Base-by-base conservation (phyloP, 2,797 vertebrate species). In the Lithobates pipiens region DNA sequence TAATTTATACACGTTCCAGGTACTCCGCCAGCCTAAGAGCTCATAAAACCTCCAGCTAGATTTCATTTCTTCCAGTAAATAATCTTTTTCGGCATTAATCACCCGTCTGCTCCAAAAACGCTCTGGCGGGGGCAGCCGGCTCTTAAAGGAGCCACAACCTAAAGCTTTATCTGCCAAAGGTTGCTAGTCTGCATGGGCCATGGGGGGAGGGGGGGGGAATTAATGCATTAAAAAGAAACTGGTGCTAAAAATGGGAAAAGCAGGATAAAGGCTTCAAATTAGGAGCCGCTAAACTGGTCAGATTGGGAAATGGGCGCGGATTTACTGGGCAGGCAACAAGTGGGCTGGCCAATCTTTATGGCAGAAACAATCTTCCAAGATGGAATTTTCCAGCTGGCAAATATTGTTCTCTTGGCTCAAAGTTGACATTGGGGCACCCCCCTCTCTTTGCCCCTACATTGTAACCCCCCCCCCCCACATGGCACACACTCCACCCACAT, bases 1-100 rank as follows among this genome's bases (percentile, higher is more conserved):
- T 74, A 36, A 85, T 85, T 75, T 80, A 29, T 69, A 68, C 71
- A 57, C 27, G 29, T 73, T 79, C 25, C 74, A 74, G 77, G 61
- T 54, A 50, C 77, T 85, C 18, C 65, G 9, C 27, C 15, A 34
- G 11, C 11, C 76, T 50, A 67, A 74, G 32, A 72, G 68, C 76
- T 65, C 73, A 78, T 84, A 85, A 85, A 79, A 25, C 8, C 76
- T 36, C 16, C 76, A n/a, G 68, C 69, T 57, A 46, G 67, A 18
- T 39, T 42, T 63, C 76, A 72, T 27, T n/a, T 61, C 70, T 32
- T 16, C 57, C 36, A 27, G 39, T 85, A 85, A 79, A 80, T 74
- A 67, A 72, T 73, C 29, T 73, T 67, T 34, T 54, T 25, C 36
- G 42, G 68, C 83, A 27, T 61, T 32, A 74, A 73, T 85, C 39